Percentiles rank a stretch among this genome's conserved stretches.
phyloP scores from a whole-genome alignment of 2,113 vertebrate species.

The Heterotis niloticus region DNA sequence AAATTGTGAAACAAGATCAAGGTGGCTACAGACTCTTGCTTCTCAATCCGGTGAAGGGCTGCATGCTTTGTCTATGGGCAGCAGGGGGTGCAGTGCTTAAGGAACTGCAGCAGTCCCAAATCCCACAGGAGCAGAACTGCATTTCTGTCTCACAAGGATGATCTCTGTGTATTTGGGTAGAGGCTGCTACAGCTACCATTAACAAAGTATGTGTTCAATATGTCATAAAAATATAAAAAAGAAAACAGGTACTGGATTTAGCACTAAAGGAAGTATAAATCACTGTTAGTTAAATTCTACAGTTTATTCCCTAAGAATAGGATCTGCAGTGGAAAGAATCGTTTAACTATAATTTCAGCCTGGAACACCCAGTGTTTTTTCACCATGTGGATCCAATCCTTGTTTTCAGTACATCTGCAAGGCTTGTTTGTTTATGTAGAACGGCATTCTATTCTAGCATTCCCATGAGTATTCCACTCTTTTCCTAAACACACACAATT shows the following conservation, averaged over 20 bases:
- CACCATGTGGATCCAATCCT: background rate
- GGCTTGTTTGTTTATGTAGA: conserved; percentile 17
- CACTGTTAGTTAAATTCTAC: background rate
- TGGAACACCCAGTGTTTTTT: background rate
- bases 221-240: too few relatives aligned
- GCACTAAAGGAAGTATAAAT: background rate
- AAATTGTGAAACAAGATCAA: background rate
- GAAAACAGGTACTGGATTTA: background rate
- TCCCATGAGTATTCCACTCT: background rate
- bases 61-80: too few relatives aligned
- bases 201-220: too few relatives aligned
- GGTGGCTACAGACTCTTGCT: conserved; percentile 12
- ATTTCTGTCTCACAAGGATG: too few relatives aligned
- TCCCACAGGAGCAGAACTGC: too few relatives aligned
- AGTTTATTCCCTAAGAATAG: background rate
- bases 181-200: too few relatives aligned
- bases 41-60: background rate
- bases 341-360: background rate
- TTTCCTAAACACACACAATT: background rate
- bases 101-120: too few relatives aligned
- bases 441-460: background rate
- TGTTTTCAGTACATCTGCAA: background rate
- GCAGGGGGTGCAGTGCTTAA: too few relatives aligned
- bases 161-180: too few relatives aligned
- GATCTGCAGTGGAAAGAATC: background rate